Base-by-base conservation (phyloP, 2,797 vertebrate genomes). In the Stomatorhinus walkeri region DNA sequence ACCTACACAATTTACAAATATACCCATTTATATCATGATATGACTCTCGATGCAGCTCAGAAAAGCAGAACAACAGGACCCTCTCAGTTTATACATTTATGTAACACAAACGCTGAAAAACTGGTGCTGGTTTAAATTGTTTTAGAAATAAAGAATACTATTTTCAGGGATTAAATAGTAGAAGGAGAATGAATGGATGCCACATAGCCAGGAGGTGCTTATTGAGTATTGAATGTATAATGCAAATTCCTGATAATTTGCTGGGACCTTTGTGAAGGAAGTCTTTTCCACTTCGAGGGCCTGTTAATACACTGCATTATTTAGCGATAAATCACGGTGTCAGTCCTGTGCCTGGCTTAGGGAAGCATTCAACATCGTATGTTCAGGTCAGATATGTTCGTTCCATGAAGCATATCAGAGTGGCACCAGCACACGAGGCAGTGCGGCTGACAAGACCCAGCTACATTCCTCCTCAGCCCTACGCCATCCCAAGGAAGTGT, bases 161-260 rank as follows among this genome's bases (percentile, higher is more conserved):
- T 48, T 59, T 48, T 54, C n/a, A 28, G 52, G 12, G 46, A 84
- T 84, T 84, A 84, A 49, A 59, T 22, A 3, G 36, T 4, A 22
- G 76, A 61, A 43, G 51, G 88, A 40, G 19, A 88, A 88, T 40
- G n/a, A 51, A 28, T 6, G 51, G 56, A 56, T 56, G 49, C 16
- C 22, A 83, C 22, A 61, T 84, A 84, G 51, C 88, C 79, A 43
- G 48, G 52, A 19, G 88, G 88, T 43, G 22, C n/a, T 59, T 24
- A 54, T 46, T 59, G 76, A 84, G 48, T 88, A 88, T 61, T 24
- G 52, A 22, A 28, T 52, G 12, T 40, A 56, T 43, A 48, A 88
- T 79, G 61, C 72, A 84, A 84, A 59, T 84, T 84, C 76, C 81
- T 84, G 76, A 84, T 84, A 84, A 46, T 88, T 48, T 24, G 16